Conservation (phyloP, 2,113 vertebrate species). For the Cygnus atratus region DNA sequence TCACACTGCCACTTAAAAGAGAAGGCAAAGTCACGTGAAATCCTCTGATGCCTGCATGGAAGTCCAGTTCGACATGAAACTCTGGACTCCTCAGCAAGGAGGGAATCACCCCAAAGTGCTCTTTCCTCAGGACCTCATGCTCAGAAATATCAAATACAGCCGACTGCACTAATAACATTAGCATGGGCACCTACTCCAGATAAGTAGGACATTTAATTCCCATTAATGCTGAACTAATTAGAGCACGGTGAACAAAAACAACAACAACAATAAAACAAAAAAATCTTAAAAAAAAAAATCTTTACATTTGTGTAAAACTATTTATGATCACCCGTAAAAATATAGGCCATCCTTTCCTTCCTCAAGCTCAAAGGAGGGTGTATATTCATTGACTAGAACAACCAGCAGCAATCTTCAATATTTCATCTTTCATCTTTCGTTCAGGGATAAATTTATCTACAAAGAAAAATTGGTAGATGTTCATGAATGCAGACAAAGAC, state of each 20-base stretch:
- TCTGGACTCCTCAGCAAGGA: background rate
- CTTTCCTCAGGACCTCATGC: background rate
- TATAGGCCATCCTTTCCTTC: background rate
- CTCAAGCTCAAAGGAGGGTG: background rate
- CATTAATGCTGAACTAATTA: constrained; percentile 54
- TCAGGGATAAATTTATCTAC: constrained; percentile 30
- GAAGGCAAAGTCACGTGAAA: background rate
- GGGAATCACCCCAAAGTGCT: background rate
- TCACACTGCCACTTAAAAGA: background rate
- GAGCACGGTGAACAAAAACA: constrained; percentile 1
- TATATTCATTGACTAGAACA: background rate
- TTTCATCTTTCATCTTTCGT: background rate
- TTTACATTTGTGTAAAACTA: background rate
- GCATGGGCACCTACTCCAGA: background rate
- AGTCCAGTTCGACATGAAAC: background rate
- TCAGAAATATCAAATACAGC: background rate
- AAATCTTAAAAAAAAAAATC: background rate
- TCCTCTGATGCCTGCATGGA: background rate
- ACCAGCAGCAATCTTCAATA: background rate
- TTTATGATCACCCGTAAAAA: background rate
- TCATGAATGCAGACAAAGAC: constrained; percentile 23
- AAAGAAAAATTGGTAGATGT: constrained; percentile 24
- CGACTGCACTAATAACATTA: background rate
- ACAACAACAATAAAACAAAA: background rate
- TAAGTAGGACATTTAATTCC: constrained; percentile 52